phyloP scores from a whole-genome alignment of 2,113 vertebrate genomes.

The Geococcyx californianus region DNA sequence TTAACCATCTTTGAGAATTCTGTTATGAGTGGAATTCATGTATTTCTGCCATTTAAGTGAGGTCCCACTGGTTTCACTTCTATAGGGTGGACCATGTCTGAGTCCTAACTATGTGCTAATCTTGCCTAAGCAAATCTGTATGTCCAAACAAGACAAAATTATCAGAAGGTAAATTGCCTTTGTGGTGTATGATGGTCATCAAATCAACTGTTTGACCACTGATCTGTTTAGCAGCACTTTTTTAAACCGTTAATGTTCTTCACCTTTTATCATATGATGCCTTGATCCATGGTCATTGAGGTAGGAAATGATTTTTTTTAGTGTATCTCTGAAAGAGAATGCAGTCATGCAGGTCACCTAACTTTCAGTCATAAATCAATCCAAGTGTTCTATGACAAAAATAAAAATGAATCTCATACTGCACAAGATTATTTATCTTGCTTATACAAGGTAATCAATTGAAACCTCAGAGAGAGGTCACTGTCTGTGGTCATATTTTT shows the following conservation, averaged over 20 bases:
- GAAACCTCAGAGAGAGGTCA: background rate
- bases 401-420: background rate
- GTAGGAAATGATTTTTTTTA: background rate
- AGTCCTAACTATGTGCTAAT: background rate
- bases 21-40: background rate
- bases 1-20: background rate
- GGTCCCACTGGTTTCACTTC: background rate
- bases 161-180: background rate
- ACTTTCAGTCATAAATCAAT: slow-evolving; percentile 41
- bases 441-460: slow-evolving; percentile 45
- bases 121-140: background rate
- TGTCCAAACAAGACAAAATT: background rate
- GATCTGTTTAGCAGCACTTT: background rate
- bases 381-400: background rate
- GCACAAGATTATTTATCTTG: slow-evolving; percentile 29
- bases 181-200: background rate
- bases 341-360: background rate
- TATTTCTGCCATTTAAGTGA: background rate
- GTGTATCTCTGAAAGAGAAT: background rate
- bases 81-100: background rate
- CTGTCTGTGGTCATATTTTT: slow-evolving; percentile 47
- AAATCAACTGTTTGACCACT: background rate
- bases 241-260: background rate
- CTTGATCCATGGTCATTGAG: background rate
- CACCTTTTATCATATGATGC: background rate